Evolutionary conservation across 2,888 invertebrate species (phyloP).

Genomic region (Phaonia tiefii): DNA sequence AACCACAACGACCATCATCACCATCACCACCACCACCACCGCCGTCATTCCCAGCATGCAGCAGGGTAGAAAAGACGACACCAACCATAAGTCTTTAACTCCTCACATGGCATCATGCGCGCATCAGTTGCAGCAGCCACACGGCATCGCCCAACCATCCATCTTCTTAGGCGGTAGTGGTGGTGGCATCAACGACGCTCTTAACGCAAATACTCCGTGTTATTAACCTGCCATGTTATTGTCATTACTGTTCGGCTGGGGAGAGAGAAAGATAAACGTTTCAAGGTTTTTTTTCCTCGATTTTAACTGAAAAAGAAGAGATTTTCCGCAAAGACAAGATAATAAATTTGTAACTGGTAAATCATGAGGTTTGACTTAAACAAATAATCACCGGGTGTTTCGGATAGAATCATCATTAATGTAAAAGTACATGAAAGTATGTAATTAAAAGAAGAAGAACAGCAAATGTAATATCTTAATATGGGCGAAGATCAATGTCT

Average conservation of each 20-base stretch:
- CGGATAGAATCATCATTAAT: constrained; percentile 16
- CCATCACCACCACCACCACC: neutral
- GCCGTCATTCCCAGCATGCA: neutral
- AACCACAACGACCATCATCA: too few relatives aligned
- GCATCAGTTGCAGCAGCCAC: neutral
- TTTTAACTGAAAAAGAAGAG: constrained; percentile 4
- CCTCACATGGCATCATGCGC: neutral
- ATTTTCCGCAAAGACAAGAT: neutral
- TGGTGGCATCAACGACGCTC: neutral
- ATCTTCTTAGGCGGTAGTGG: neutral
- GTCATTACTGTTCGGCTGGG: constrained; percentile 7
- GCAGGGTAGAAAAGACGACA: neutral
- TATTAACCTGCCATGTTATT: constrained; percentile 55
- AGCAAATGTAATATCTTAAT: too few relatives aligned
- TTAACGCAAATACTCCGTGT: constrained; percentile 38
- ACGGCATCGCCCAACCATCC: neutral
- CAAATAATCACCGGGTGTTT: constrained; percentile 21
- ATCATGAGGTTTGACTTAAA: constrained; percentile 10
- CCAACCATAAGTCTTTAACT: too few relatives aligned
- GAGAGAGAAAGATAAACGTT: neutral
- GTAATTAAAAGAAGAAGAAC: constrained; percentile 10
- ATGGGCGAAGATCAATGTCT: neutral
- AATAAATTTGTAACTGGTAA: constrained; percentile 51
- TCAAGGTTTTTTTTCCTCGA: neutral
- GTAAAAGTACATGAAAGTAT: neutral